Conservation (phyloP, 2,888 invertebrate species). For the Muscina levida region DNA sequence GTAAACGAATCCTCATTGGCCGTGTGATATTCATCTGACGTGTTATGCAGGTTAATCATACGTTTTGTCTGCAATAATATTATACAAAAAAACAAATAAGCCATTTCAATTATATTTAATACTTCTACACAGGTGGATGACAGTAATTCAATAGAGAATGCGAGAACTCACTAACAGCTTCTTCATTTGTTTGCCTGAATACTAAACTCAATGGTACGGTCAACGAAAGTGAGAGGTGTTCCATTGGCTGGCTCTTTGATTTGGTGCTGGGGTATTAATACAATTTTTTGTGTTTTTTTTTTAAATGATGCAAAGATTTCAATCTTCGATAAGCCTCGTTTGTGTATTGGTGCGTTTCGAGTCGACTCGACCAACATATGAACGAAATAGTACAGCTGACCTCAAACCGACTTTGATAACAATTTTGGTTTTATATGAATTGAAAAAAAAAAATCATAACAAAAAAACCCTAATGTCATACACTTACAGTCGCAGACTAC, state of each 20-base stretch:
- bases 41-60: slow-evolving; percentile 51
- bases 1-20: slow-evolving; percentile 68
- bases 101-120: not conserved
- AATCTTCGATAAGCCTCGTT: slow-evolving; percentile 19
- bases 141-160: slow-evolving; percentile 14
- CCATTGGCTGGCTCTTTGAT: slow-evolving; percentile 9
- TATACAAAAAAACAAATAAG: slow-evolving; percentile 2
- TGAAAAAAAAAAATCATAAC: not conserved
- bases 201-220: slow-evolving; percentile 25
- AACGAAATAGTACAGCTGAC: slow-evolving; percentile 15
- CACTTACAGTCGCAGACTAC: too few species aligned
- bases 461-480: not conserved
- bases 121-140: not conserved
- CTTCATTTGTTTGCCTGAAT: slow-evolving; percentile 70
- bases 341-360: slow-evolving; percentile 24
- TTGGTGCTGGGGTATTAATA: not conserved
- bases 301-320: slow-evolving; percentile 36
- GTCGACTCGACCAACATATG: not conserved
- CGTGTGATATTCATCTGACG: slow-evolving; percentile 70
- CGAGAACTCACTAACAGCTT: slow-evolving; percentile 73
- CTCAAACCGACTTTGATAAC: slow-evolving; percentile 59
- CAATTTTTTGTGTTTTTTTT: slow-evolving; percentile 3
- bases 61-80: slow-evolving; percentile 49
- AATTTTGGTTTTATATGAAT: slow-evolving; percentile 44
- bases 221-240: slow-evolving; percentile 17